These are phyloP conservation scores for Sorex fumeus DNA, from an alignment of 2,113 vertebrate species.

Conservation along the genomic window DNA sequence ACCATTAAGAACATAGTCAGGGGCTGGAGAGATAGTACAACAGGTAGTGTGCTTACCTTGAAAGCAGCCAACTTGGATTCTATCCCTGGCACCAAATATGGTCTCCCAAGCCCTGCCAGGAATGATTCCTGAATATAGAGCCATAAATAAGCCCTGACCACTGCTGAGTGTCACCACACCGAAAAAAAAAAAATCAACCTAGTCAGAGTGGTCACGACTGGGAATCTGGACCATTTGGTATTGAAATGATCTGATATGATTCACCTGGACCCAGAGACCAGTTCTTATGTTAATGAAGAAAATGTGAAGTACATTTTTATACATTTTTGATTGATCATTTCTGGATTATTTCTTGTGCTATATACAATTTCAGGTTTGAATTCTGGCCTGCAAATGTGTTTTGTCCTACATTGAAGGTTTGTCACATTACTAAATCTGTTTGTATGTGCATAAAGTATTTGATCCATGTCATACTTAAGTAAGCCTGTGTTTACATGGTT, in stretches of 20 bases:
- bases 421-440: background rate
- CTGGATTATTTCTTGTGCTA: background rate
- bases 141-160: too few relatives aligned
- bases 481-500: background rate
- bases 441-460: conserved; percentile 44
- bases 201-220: too few relatives aligned
- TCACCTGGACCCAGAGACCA: conserved; percentile 19
- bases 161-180: too few relatives aligned
- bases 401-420: conserved; percentile 28
- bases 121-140: too few relatives aligned
- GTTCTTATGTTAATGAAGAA: background rate
- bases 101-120: too few relatives aligned
- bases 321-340: conserved; percentile 3
- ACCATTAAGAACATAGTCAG: background rate
- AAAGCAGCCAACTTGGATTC: too few relatives aligned
- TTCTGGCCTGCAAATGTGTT: conserved; percentile 23
- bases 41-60: too few relatives aligned
- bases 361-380: conserved; percentile 32
- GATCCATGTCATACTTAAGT: conserved; percentile 11
- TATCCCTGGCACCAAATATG: too few relatives aligned
- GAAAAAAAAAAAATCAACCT: too few relatives aligned
- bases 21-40: too few relatives aligned
- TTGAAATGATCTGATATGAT: conserved; percentile 24
- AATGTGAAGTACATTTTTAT: background rate
- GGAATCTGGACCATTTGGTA: background rate